phyloP scores from a whole-genome alignment of 2,888 invertebrate species.

The Hetaerina titia region DNA sequence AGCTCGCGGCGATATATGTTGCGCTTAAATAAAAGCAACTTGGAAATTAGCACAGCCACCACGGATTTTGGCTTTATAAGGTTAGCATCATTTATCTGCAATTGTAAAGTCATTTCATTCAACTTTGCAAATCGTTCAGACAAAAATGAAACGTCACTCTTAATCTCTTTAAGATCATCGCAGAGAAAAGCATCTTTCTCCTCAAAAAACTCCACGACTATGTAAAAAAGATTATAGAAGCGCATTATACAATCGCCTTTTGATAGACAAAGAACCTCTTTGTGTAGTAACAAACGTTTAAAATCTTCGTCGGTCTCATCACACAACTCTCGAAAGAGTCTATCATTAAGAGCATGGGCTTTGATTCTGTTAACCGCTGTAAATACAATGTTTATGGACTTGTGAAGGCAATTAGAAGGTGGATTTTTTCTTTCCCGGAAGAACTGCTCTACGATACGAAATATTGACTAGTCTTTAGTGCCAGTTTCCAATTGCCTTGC shows the following conservation, averaged over 20 bases:
- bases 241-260: slow-evolving; percentile 70
- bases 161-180: slow-evolving; percentile 16
- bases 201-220: slow-evolving; percentile 62
- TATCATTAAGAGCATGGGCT: slow-evolving; percentile 69
- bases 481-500: too few relatives aligned
- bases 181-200: slow-evolving; percentile 41
- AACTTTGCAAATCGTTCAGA: background rate
- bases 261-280: slow-evolving; percentile 70
- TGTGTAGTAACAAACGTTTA: slow-evolving; percentile 69
- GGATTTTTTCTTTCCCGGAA: too few relatives aligned
- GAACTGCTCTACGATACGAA: too few relatives aligned
- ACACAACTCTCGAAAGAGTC: slow-evolving; percentile 69
- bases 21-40: background rate
- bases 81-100: background rate
- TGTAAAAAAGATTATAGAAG: slow-evolving; percentile 70
- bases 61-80: background rate
- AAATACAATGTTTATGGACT: slow-evolving; percentile 61
- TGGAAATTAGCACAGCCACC: background rate
- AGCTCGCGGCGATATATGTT: background rate
- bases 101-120: background rate
- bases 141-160: background rate
- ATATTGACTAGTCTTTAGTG: too few relatives aligned
- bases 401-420: slow-evolving; percentile 13
- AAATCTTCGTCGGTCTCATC: slow-evolving; percentile 69
- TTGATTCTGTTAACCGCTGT: slow-evolving; percentile 67